Percentiles rank a stretch among this genome's conserved stretches.
Evolutionary conservation across 1,140 invertebrate species (phyloP).

Genomic region (Arctopsyche grandis): DNA sequence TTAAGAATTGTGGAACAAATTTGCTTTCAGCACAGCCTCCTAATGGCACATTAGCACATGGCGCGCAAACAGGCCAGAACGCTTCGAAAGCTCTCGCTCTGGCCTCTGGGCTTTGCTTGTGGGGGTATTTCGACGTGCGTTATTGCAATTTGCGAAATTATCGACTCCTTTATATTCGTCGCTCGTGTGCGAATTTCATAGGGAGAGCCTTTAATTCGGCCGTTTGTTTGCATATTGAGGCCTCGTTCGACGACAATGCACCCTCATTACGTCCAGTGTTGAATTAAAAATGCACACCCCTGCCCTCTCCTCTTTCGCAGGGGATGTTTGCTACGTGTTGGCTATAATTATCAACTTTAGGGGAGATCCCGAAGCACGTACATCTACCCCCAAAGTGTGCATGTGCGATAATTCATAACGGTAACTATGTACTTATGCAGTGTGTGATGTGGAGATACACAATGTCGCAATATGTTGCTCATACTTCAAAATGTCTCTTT

Average conservation of each 20-base stretch:
- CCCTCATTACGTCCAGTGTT: background rate
- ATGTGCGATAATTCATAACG: too few relatives aligned
- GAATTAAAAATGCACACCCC: background rate
- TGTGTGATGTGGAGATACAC: too few relatives aligned
- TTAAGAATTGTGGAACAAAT: background rate
- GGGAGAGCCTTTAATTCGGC: too few relatives aligned
- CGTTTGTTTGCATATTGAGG: background rate
- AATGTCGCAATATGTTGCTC: too few relatives aligned
- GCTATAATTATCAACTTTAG: background rate
- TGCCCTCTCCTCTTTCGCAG: background rate
- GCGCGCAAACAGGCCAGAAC: background rate
- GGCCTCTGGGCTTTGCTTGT: too few relatives aligned
- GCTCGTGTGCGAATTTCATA: too few relatives aligned
- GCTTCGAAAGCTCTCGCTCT: too few relatives aligned
- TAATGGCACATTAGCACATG: background rate
- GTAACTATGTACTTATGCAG: too few relatives aligned
- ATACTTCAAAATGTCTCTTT: too few relatives aligned
- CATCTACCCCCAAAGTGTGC: too few relatives aligned
- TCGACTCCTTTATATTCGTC: too few relatives aligned
- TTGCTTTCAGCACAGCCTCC: background rate
- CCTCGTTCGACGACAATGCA: background rate
- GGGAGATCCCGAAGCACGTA: background rate
- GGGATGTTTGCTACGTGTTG: background rate
- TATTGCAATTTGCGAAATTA: background rate
- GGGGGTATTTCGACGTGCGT: background rate